Conservation (phyloP, 2,113 vertebrate species). For the Rhea americana region DNA sequence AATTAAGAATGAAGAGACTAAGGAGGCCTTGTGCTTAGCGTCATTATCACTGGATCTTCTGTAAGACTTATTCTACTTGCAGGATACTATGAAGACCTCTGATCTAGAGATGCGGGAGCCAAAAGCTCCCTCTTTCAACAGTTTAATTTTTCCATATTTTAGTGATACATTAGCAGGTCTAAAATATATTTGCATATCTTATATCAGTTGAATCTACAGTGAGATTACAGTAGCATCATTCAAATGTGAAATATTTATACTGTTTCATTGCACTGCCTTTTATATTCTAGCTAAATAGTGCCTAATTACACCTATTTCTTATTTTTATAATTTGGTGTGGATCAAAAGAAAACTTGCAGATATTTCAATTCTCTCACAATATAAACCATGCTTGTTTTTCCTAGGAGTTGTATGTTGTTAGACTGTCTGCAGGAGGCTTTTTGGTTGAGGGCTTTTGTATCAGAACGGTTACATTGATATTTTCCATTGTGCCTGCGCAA, state of each 20-base stretch:
- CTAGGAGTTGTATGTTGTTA: not conserved
- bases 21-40: not conserved
- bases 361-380: accelerated
- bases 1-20: not conserved
- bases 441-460: not conserved
- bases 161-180: not conserved
- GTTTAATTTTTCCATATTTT: not conserved
- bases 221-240: not conserved
- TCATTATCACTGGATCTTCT: not conserved
- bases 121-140: not conserved
- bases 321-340: accelerated
- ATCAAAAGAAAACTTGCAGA: not conserved
- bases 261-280: not conserved
- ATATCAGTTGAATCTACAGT: too few species aligned
- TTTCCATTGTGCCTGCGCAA: not conserved
- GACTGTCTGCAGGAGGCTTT: not conserved
- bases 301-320: not conserved
- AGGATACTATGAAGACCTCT: accelerated
- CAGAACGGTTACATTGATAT: not conserved
- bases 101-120: accelerated
- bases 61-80: accelerated
- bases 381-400: not conserved
- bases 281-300: not conserved
- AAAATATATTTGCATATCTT: accelerated
- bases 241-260: not conserved